These are phyloP conservation scores for Chrysocyon brachyurus DNA, from an alignment of 2,797 vertebrate genomes.

Conservation along the genomic window DNA sequence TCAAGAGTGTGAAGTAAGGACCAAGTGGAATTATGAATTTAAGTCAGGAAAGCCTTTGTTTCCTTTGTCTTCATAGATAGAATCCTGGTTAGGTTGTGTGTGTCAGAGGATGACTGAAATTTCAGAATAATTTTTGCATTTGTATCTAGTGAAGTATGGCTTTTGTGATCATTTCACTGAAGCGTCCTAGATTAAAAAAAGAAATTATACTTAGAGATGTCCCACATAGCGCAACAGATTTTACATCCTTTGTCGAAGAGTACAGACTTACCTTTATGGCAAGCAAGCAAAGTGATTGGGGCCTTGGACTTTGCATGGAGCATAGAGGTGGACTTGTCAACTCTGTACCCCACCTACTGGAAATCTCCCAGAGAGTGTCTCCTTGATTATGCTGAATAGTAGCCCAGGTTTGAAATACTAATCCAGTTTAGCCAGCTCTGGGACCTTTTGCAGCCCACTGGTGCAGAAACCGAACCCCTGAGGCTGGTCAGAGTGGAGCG, in stretches of 20 bases:
- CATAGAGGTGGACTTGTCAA: accelerated
- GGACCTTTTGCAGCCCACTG: neutral
- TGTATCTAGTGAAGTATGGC: neutral
- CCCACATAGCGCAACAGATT: accelerated
- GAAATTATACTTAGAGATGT: neutral
- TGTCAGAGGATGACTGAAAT: neutral
- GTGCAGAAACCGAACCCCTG: accelerated
- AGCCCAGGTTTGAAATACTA: neutral
- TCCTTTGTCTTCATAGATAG: neutral
- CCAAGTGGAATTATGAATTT: neutral
- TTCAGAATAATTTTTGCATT: neutral
- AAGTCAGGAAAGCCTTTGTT: neutral
- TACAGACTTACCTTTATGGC: neutral
- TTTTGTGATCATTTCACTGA: neutral
- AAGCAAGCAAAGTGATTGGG: neutral
- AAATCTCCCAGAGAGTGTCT: neutral
- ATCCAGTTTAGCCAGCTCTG: neutral
- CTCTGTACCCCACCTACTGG: neutral
- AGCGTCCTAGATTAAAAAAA: neutral
- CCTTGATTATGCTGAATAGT: accelerated
- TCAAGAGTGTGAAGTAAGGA: neutral
- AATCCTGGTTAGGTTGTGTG: neutral
- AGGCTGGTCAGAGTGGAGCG: neutral
- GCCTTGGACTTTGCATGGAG: neutral
- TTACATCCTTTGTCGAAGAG: neutral